These are phyloP conservation scores for Drosophila conformis DNA, from an alignment of 2,888 invertebrate species.

Conservation along the genomic window DNA sequence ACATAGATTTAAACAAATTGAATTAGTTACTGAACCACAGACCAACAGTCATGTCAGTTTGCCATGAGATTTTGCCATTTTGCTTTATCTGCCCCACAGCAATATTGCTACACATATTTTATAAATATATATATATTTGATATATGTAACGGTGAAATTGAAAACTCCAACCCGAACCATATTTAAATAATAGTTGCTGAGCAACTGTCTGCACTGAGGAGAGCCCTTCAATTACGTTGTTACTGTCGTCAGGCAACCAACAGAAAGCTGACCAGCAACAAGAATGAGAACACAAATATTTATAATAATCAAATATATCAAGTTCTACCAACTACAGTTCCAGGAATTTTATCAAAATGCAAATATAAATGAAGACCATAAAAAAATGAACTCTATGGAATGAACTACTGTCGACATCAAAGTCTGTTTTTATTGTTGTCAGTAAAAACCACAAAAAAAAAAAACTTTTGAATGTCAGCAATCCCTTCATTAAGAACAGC, in stretches of 20 bases:
- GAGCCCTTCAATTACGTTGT: neutral
- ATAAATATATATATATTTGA: constrained; percentile 8
- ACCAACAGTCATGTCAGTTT: constrained; percentile 27
- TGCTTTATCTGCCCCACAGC: constrained; percentile 1
- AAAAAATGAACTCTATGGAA: neutral
- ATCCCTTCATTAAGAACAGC: neutral
- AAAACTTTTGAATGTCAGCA: neutral
- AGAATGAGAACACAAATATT: constrained; percentile 29
- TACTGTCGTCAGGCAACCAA: constrained; percentile 23
- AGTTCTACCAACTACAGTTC: neutral
- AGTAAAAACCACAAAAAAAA: neutral
- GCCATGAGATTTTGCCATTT: constrained; percentile 20
- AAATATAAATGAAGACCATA: neutral
- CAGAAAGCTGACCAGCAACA: constrained; percentile 28
- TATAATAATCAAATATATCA: constrained; percentile 27
- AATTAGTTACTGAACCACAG: constrained; percentile 45
- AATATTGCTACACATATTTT: constrained; percentile 17
- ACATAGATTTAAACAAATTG: constrained; percentile 22
- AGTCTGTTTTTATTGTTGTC: neutral
- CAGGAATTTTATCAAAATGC: neutral
- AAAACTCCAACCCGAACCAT: constrained; percentile 10
- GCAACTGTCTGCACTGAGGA: neutral
- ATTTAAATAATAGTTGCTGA: constrained; percentile 11
- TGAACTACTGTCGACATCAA: neutral
- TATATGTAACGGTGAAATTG: constrained; percentile 6